phyloP scores from a whole-genome alignment of 2,888 invertebrate genomes.

The Notodonta ziczac region DNA sequence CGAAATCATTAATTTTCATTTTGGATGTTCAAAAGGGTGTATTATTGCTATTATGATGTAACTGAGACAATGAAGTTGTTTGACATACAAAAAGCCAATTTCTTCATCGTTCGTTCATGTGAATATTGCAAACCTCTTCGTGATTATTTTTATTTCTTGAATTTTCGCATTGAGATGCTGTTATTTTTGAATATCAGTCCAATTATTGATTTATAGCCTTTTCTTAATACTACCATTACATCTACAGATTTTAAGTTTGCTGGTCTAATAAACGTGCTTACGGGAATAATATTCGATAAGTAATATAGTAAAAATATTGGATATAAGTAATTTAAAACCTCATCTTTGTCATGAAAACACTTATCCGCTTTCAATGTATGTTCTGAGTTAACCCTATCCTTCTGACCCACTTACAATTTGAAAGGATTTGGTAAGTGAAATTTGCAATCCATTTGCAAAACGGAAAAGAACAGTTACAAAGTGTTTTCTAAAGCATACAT shows the following conservation, averaged over 20 bases:
- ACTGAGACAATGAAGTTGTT: slow-evolving; percentile 36
- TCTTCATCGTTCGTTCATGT: slow-evolving; percentile 13
- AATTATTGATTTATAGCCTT: no score
- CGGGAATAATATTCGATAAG: no score
- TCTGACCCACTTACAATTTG: neutral
- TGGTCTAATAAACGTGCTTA: no score
- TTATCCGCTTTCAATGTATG: neutral
- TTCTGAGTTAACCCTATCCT: neutral
- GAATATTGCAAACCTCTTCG: no score
- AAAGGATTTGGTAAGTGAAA: neutral
- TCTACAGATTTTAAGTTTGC: no score
- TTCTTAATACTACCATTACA: no score
- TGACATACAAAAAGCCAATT: slow-evolving; percentile 25
- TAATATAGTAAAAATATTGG: neutral
- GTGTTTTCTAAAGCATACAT: neutral
- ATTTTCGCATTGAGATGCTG: no score
- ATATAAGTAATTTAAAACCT: no score
- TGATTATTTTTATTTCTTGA: no score
- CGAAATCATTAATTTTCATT: slow-evolving; percentile 46
- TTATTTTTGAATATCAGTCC: no score
- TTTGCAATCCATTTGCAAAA: no score
- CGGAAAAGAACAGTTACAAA: neutral
- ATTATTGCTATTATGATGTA: slow-evolving; percentile 23
- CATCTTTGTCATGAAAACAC: no score
- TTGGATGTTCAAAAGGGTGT: slow-evolving; percentile 26